Evolutionary conservation across 2,113 vertebrate species (phyloP), one percentile per base, ranked within the genome.

Genomic region (Heterotilapia buettikoferi): DNA sequence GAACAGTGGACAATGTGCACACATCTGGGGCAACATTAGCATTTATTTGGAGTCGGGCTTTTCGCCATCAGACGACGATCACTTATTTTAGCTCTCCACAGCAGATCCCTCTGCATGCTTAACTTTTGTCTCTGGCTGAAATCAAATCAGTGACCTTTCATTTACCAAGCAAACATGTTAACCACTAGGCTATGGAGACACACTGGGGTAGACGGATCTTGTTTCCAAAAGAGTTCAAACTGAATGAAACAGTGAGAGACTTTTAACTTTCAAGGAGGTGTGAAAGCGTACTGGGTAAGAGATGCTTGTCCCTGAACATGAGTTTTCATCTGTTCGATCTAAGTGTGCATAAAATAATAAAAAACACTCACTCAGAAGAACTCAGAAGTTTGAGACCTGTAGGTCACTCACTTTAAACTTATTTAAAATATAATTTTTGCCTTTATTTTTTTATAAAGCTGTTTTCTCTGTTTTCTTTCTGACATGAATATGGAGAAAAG

Each of bases 201-300:
- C 10, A 5, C 33, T 66, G 61, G 19, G 33, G 61, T 66, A 13
- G 31, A n/a, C 0, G 8, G 61, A n/a, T 2, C 31, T 38, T 36
- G 18, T 66, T 66, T 7, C 0, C 61, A 36, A 3, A 38, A 66
- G 2, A 7, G 0, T 66, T 38, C 31, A 66, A 66, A 38, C 31
- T 66, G 18, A 66, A 38, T 21, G 19, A 66, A 38, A 66, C 0
- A 2, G 33, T 38, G 33, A 66, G 61, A 38, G 1, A 8, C 61
- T 66, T 61, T 33, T 21, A 13, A 38, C 61, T 66, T 66, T 66
- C 33, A 66, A 36, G 19, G 1, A 0, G 33, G 33, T 2, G 61
- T 66, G 61, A 66, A 38, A 66, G 33, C 1, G 0, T 66, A 21
- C 0, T 21, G 33, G 19, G 33, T 66, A 0, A 38, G 10, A 66